Percentiles rank a stretch among this genome's conserved stretches.
Evolutionary conservation across 2,113 vertebrate genomes (phyloP).

Genomic region (Cygnus buccinator): DNA sequence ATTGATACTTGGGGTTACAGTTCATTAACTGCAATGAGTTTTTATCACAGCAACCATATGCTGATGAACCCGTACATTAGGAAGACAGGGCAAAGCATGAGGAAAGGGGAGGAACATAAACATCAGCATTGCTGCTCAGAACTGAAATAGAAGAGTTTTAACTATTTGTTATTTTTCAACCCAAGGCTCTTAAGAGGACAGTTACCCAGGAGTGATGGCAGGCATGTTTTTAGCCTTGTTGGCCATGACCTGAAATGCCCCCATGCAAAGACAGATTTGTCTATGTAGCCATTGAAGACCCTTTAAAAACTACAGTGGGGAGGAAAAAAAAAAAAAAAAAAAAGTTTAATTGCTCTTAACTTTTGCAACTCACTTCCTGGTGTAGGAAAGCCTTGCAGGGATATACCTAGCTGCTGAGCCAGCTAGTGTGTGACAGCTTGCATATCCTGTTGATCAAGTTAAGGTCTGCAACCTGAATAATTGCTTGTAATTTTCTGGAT

Average conservation of each 20-base stretch:
- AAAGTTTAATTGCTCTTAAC: not conserved
- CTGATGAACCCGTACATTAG: not conserved
- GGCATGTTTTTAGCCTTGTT: not conserved
- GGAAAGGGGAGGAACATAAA: not conserved
- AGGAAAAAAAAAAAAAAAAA: not conserved
- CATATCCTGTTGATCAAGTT: slow-evolving; percentile 46
- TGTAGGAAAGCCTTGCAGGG: not conserved
- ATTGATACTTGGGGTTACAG: not conserved
- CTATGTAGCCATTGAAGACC: not conserved
- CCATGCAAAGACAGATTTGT: not conserved
- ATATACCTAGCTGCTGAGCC: not conserved
- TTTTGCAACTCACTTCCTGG: not conserved
- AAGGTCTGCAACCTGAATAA: slow-evolving; percentile 27
- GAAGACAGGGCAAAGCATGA: not conserved
- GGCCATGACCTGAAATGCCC: not conserved
- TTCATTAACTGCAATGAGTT: not conserved
- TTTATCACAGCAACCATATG: not conserved
- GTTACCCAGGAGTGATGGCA: not conserved
- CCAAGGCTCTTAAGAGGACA: not conserved
- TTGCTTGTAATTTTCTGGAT: slow-evolving; percentile 32
- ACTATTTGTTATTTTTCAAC: not conserved
- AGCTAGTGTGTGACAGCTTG: not conserved
- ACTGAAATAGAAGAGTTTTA: not conserved
- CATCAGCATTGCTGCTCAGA: not conserved
- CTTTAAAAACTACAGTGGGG: not conserved